These are phyloP conservation scores for Pogonocherus hispidulus DNA, from an alignment of 2,888 invertebrate genomes.

Conservation along the genomic window DNA sequence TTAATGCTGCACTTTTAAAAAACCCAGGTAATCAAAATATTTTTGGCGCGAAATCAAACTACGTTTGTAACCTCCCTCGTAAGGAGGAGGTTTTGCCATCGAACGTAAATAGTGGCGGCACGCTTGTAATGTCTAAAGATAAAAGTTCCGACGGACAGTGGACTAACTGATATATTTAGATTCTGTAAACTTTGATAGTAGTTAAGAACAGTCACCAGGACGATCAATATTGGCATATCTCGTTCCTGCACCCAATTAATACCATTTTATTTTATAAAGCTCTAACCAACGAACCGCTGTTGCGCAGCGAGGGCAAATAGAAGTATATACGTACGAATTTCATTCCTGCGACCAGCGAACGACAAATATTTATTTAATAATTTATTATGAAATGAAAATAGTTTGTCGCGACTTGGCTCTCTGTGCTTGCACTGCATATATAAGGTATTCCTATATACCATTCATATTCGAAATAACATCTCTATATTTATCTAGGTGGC, in stretches of 20 bases:
- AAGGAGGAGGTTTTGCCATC: too few species aligned
- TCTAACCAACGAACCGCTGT: neutral
- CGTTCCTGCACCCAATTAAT: neutral
- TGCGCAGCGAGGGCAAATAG: slow-evolving; percentile 7
- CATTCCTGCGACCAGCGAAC: slow-evolving; percentile 28
- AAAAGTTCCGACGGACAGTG: too few species aligned
- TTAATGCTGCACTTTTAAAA: too few species aligned
- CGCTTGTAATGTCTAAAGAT: too few species aligned
- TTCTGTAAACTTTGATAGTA: neutral
- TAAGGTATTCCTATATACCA: slow-evolving; percentile 29
- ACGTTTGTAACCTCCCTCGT: too few species aligned
- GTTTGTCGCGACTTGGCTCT: slow-evolving; percentile 47
- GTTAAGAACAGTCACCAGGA: neutral
- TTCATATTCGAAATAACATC: slow-evolving; percentile 52
- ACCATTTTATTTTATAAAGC: neutral
- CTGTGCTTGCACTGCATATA: neutral
- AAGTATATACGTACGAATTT: slow-evolving; percentile 13
- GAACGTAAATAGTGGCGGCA: too few species aligned
- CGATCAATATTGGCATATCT: neutral
- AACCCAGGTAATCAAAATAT: too few species aligned
- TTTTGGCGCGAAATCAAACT: too few species aligned
- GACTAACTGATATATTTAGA: too few species aligned
- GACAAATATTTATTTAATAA: slow-evolving; percentile 59
- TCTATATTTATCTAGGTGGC: slow-evolving; percentile 64
- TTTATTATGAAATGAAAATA: slow-evolving; percentile 59